These are phyloP conservation scores for Nothocercus nigrocapillus DNA, from an alignment of 2,113 vertebrate genomes.

Conservation along the genomic window DNA sequence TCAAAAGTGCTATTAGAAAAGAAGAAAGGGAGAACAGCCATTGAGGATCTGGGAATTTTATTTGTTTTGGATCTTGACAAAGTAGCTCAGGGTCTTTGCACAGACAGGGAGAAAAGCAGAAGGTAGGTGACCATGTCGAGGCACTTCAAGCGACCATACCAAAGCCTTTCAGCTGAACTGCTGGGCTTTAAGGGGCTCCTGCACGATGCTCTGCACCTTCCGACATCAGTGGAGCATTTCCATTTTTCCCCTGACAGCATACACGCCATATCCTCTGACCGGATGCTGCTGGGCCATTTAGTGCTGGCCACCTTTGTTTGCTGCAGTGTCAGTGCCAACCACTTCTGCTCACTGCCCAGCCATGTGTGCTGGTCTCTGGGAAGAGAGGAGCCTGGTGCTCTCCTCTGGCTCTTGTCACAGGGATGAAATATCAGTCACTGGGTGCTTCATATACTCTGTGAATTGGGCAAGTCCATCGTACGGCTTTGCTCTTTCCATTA, in stretches of 20 bases:
- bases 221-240: neutral
- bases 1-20: neutral
- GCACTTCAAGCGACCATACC: neutral
- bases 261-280: accelerated
- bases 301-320: neutral
- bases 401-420: neutral
- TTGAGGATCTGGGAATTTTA: neutral
- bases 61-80: neutral
- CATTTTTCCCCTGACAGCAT: neutral
- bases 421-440: neutral
- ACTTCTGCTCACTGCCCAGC: neutral
- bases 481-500: constrained; percentile 43
- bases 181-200: neutral
- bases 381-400: neutral
- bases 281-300: neutral
- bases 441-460: neutral
- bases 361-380: neutral
- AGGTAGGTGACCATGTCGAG: neutral
- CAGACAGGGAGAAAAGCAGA: neutral
- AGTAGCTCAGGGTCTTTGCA: neutral
- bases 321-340: neutral
- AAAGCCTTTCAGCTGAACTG: neutral
- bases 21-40: neutral
- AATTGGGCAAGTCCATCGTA: neutral
- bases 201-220: accelerated